phyloP scores from a whole-genome alignment of 92 coral and sea anemone genomes.

The Paramuricea clavata region DNA sequence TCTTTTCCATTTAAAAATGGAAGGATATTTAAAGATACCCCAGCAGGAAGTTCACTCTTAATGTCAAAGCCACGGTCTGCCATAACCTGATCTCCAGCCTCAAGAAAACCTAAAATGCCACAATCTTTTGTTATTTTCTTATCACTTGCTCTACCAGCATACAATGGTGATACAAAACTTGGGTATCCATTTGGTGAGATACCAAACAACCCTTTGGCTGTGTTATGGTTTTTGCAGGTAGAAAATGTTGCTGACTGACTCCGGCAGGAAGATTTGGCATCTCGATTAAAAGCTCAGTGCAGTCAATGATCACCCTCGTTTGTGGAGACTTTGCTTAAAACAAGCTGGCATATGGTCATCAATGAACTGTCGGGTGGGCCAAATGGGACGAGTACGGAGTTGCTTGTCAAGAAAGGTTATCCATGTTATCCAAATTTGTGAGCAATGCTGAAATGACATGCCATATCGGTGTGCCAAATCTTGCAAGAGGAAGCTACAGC shows the following conservation, averaged over 20 bases:
- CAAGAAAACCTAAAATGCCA: too few species aligned
- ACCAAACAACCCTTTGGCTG: too few species aligned
- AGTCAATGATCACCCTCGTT: not conserved
- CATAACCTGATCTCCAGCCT: too few species aligned
- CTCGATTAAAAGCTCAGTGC: not conserved
- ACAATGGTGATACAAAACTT: too few species aligned
- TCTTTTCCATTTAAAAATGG: too few species aligned
- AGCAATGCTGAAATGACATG: not conserved
- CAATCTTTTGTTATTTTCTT: too few species aligned
- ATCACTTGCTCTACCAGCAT: too few species aligned
- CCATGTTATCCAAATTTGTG: not conserved
- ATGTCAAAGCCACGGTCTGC: too few species aligned
- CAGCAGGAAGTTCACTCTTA: too few species aligned
- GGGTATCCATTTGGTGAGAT: too few species aligned
- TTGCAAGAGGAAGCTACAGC: constrained; percentile 37
- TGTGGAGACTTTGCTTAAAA: not conserved
- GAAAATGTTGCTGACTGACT: not conserved
- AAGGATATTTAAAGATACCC: too few species aligned
- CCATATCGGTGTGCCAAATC: constrained; percentile 38
- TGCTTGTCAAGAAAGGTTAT: not conserved
- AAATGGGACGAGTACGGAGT: not conserved
- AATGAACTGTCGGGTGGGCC: not conserved
- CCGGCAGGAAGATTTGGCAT: not conserved
- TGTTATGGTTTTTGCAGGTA: not conserved
- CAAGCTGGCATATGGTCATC: not conserved